Evolutionary conservation across 2,113 vertebrate species (phyloP).

Genomic region (Pungitius pungitius): DNA sequence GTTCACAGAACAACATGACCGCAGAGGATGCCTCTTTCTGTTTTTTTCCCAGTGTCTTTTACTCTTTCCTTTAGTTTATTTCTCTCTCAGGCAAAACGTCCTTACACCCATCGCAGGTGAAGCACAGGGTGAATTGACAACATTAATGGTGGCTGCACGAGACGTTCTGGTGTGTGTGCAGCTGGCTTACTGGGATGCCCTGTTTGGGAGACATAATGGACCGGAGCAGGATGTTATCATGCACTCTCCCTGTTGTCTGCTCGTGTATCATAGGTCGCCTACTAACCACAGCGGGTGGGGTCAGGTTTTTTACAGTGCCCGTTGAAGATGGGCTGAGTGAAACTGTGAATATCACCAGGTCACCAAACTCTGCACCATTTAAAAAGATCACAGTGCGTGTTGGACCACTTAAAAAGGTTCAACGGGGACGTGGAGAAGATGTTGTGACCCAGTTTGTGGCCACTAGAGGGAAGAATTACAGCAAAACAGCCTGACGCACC

Average conservation of each 20-base stretch:
- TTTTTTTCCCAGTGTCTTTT: not conserved
- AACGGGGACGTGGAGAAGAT: not conserved
- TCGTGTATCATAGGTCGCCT: too few species aligned
- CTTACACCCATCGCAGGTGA: not conserved
- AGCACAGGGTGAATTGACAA: not conserved
- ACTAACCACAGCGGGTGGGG: too few species aligned
- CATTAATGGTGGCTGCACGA: not conserved
- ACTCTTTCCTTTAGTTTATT: not conserved
- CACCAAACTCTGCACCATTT: not conserved
- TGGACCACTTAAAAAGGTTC: not conserved
- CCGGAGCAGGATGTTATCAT: not conserved
- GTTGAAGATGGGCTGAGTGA: not conserved
- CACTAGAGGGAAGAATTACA: not conserved
- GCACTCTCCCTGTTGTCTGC: not conserved
- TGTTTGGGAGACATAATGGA: not conserved
- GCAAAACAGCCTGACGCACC: not conserved
- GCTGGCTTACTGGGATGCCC: not conserved
- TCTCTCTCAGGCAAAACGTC: not conserved
- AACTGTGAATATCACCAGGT: not conserved
- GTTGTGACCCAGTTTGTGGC: not conserved
- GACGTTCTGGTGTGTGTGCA: not conserved
- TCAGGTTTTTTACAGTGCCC: not conserved
- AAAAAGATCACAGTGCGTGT: not conserved
- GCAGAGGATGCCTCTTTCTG: slow-evolving; percentile 17
- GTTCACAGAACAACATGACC: slow-evolving; percentile 44